phyloP scores from a whole-genome alignment of 2,113 vertebrate species.

The Galbula dea region DNA sequence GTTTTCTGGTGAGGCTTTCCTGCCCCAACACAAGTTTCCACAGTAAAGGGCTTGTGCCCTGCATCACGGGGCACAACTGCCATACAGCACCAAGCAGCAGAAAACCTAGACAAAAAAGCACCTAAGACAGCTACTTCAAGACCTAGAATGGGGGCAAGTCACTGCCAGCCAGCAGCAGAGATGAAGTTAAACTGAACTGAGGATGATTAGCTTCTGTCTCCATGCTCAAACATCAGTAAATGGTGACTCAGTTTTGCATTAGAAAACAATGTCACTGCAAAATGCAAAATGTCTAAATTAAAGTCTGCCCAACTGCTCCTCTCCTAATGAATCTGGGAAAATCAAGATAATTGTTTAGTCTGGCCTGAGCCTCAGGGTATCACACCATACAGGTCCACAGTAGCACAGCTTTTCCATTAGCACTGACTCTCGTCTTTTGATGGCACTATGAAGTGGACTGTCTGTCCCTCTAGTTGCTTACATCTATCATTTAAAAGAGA shows the following conservation, averaged over 20 bases:
- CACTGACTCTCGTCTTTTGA: background rate
- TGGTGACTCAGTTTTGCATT: background rate
- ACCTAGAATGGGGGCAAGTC: rapidly evolving
- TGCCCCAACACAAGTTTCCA: background rate
- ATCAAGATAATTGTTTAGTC: background rate
- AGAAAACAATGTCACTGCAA: background rate
- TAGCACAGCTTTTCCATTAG: background rate
- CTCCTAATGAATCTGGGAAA: background rate
- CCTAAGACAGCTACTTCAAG: rapidly evolving
- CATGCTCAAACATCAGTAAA: background rate
- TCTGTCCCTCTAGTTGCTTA: background rate
- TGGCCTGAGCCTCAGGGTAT: background rate
- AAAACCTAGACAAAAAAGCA: background rate
- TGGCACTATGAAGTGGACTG: background rate
- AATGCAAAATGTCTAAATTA: background rate
- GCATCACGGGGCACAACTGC: rapidly evolving
- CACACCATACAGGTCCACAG: background rate
- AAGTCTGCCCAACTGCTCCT: background rate
- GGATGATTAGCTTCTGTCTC: background rate
- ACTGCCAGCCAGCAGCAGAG: rapidly evolving
- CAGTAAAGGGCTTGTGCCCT: background rate
- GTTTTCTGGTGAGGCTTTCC: background rate
- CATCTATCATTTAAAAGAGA: background rate
- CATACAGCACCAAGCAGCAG: background rate
- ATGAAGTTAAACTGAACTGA: background rate